Percentiles rank a stretch among this genome's conserved stretches.
phyloP scores from a whole-genome alignment of 2,888 invertebrate genomes.

The Drosophila siamana region DNA sequence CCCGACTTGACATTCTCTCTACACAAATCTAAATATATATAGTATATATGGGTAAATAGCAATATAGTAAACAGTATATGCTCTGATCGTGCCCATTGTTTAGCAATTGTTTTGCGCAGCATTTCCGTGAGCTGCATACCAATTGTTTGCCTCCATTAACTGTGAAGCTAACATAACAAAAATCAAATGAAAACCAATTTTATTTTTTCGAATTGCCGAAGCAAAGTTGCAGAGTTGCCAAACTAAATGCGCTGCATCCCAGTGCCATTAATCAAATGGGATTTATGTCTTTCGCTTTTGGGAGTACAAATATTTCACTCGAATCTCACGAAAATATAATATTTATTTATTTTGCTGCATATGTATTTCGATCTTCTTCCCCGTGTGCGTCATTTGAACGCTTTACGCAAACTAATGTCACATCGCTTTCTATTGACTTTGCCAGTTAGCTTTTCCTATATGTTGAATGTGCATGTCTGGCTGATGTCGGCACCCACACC shows the following conservation, averaged over 20 bases:
- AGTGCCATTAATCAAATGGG: conserved; percentile 57
- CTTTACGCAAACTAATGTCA: conserved; percentile 35
- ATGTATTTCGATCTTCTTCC: conserved; percentile 22
- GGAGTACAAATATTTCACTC: conserved; percentile 8
- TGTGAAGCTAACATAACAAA: conserved; percentile 42
- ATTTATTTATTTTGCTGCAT: background rate
- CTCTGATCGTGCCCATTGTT: conserved; percentile 75
- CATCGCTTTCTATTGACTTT: conserved; percentile 63
- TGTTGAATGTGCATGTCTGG: too few relatives aligned
- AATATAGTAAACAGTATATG: conserved; percentile 38
- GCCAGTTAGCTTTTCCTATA: conserved; percentile 36
- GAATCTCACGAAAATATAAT: conserved; percentile 3
- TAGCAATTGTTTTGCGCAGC: conserved; percentile 69
- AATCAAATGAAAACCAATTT: conserved; percentile 60
- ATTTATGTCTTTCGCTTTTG: conserved; percentile 58
- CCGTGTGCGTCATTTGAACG: conserved; percentile 37
- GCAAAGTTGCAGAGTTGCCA: conserved; percentile 44
- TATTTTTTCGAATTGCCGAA: conserved; percentile 30
- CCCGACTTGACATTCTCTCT: conserved; percentile 25
- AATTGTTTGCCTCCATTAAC: conserved; percentile 47
- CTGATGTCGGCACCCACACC: conserved; percentile 12
- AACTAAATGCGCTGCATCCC: conserved; percentile 46
- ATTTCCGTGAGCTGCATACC: conserved; percentile 66
- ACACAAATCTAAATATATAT: conserved; percentile 5
- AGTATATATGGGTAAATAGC: conserved; percentile 15